phyloP scores from a whole-genome alignment of 2,797 vertebrate genomes.

The Mycteria americana region DNA sequence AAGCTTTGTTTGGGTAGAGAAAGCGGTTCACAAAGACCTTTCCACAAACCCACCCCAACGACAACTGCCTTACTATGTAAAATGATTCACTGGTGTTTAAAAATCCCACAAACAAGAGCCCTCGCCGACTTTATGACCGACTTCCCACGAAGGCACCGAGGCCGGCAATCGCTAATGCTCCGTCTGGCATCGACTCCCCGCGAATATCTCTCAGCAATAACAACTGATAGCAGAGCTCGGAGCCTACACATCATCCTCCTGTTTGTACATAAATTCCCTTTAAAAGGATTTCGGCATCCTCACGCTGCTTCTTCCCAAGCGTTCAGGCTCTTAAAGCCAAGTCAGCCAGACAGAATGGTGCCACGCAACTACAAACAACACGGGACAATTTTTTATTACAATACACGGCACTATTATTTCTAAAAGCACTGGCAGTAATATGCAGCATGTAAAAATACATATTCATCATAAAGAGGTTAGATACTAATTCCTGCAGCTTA shows the following conservation, averaged over 20 bases:
- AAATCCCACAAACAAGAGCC: constrained; percentile 52
- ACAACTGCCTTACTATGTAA: background rate
- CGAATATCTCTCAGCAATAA: constrained; percentile 63
- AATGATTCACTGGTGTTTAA: constrained; percentile 59
- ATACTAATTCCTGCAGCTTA: constrained; percentile 61
- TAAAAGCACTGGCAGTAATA: constrained; percentile 55
- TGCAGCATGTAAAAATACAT: constrained; percentile 51
- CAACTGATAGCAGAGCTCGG: constrained; percentile 55
- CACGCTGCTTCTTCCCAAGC: constrained; percentile 22
- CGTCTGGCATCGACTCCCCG: constrained; percentile 34
- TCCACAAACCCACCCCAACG: background rate
- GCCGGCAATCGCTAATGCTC: constrained; percentile 55
- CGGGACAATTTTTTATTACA: constrained; percentile 62
- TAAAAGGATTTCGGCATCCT: constrained; percentile 61
- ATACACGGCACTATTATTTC: constrained; percentile 30
- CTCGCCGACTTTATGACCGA: constrained; percentile 19
- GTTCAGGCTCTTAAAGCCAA: constrained; percentile 16
- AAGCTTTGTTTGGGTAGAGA: constrained; percentile 15
- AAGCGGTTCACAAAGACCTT: background rate
- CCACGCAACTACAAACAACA: constrained; percentile 40
- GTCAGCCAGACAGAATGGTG: constrained; percentile 59
- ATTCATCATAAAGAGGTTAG: constrained; percentile 66
- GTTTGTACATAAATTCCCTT: constrained; percentile 64
- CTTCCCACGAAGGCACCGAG: constrained; percentile 45
- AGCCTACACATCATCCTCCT: constrained; percentile 54